Percentiles rank a stretch among this genome's conserved stretches.
phyloP scores from a whole-genome alignment of 2,797 vertebrate genomes.

The Micromesistius poutassou region DNA sequence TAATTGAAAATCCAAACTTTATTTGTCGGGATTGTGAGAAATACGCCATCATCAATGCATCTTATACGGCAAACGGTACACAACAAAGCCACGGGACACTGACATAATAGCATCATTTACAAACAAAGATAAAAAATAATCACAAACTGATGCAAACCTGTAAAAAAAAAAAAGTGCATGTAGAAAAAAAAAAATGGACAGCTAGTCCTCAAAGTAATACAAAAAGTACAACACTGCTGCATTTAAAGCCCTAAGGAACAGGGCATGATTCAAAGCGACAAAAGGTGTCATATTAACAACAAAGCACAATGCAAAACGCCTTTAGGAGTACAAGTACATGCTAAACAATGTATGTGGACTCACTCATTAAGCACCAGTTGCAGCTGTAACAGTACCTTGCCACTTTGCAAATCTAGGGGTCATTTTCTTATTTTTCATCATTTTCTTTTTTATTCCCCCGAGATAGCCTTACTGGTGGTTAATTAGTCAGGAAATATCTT shows the following conservation, averaged over 20 bases:
- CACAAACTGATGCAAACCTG: background rate
- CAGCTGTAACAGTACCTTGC: background rate
- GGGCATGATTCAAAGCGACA: constrained; percentile 49
- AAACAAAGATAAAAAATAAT: constrained; percentile 18
- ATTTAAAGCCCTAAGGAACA: constrained; percentile 31
- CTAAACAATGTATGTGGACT: background rate
- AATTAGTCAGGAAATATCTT: constrained; percentile 44
- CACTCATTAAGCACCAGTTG: background rate
- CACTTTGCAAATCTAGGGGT: background rate
- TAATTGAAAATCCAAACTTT: constrained; percentile 52
- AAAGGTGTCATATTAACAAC: constrained; percentile 51
- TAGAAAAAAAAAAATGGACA: background rate
- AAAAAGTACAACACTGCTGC: background rate
- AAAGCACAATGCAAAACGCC: constrained; percentile 38
- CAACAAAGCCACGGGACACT: constrained; percentile 48
- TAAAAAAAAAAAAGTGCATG: background rate
- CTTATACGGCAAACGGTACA: constrained; percentile 48
- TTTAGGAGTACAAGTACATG: background rate
- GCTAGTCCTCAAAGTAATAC: background rate
- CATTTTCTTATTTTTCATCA: background rate
- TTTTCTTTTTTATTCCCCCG: background rate
- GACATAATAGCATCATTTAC: constrained; percentile 37
- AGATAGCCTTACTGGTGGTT: constrained; percentile 33
- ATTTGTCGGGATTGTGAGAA: constrained; percentile 25
- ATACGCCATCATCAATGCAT: constrained; percentile 28